Conservation (phyloP, 2,113 vertebrate species). For the Pachypanchax playfairii region DNA sequence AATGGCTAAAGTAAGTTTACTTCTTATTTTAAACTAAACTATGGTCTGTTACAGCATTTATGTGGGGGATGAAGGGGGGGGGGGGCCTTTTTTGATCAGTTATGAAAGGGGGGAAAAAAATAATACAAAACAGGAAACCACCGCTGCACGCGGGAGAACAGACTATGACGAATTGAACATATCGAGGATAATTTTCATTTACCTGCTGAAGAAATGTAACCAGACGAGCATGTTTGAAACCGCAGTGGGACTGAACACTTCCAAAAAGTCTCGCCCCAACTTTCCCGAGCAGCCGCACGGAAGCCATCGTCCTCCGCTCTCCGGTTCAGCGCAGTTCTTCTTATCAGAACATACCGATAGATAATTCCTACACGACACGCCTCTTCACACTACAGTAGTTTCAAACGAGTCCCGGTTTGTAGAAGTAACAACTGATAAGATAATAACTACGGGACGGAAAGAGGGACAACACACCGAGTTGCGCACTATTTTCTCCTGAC, state of each 20-base stretch:
- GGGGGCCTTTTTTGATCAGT: no score
- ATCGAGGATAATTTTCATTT: constrained; percentile 21
- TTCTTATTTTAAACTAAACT: no score
- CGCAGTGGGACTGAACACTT: constrained; percentile 43
- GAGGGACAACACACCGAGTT: constrained; percentile 18
- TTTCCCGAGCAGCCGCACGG: constrained; percentile 64
- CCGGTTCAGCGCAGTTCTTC: neutral
- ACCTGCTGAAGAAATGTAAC: constrained; percentile 56
- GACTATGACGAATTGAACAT: neutral
- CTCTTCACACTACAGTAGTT: neutral
- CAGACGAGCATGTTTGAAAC: constrained; percentile 8
- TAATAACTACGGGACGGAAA: constrained; percentile 32
- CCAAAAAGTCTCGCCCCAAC: constrained; percentile 67
- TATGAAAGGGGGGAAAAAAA: no score
- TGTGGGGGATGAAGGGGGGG: no score
- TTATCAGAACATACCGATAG: constrained; percentile 32
- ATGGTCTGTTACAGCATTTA: no score
- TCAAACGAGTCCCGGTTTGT: neutral
- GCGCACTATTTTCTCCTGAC: constrained; percentile 44
- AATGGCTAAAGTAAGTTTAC: no score
- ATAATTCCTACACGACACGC: neutral
- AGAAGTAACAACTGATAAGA: constrained; percentile 4
- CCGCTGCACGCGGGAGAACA: neutral
- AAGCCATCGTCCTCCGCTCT: constrained; percentile 57
- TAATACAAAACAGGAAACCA: neutral